Base-by-base conservation (phyloP, 2,888 invertebrate genomes). In the Drosophila anomalipes region DNA sequence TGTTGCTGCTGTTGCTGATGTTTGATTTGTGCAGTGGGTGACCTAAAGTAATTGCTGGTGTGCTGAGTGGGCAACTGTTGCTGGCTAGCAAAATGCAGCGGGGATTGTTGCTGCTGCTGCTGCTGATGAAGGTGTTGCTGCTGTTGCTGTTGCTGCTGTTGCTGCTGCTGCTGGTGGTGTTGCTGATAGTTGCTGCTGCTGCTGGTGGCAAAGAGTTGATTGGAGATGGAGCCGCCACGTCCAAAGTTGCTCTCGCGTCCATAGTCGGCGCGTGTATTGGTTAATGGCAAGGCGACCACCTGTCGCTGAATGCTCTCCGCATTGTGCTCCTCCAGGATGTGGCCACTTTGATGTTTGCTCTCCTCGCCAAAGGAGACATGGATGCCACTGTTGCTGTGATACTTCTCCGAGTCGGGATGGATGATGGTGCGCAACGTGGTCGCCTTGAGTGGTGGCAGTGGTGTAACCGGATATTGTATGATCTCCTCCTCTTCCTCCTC, bases 361-460 rank as follows among this genome's bases (percentile, higher is more conserved):
- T 95, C 94, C 77, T 96, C 95, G 1, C 97, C 97, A 85, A 97
- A 97, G 9, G 97, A 97, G 1, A 97, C 96, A 89, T 96, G 96
- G 3, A 97, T 96, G 60, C 97, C 97, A 81, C 96, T 96, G 75
- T 96, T 95, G 74, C 96, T 96, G 85, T 97, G 97, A 85, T 96
- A 97, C 19, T 95, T 95, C 93, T 97, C 97, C 3, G 97, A 97
- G 87, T 97, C 97, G 0, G 97, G 97, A 83, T 96, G 96, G 61
- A 98, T 97, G 47, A 98, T 96, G 1, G 97, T 96, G 90, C 97
- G 94, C 61, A 97, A 93, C 0, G 97, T 97, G 0, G 98, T 98
- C 0, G 96, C 95, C 57, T 95, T 95, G 3, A 95, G 94, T 2
- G 95, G 92, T 6, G 94, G 94, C 33, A 95, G 94, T 9, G 95